Evolutionary conservation across 2,888 invertebrate species (phyloP), one percentile per base, ranked within the genome.

Genomic region (Pseudococcus jackbeardsleyi): DNA sequence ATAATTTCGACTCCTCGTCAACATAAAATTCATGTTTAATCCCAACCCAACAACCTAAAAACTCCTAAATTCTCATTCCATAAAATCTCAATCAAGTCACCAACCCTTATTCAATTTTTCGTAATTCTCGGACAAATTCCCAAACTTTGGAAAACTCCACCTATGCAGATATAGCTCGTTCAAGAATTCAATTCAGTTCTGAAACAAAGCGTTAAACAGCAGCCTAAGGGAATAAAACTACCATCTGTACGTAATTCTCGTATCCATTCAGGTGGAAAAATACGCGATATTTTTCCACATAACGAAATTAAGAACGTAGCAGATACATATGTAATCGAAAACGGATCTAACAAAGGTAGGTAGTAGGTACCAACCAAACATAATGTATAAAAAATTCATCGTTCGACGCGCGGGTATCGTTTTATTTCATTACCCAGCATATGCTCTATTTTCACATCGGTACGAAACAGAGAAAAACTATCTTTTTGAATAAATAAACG

Each of bases 401-500:
- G 7, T 54, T 7, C 54, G n/a, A 54, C 54, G n/a, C 50, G 50
- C 42, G 4, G 12, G 48, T 15, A 50, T 50, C 48, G 48, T 50
- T 50, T 50, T 15, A 50, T 50, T 50, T 50, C 48, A 50, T 50
- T 50, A 12, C 48, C 15, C 9, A 12, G 48, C 12, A 15, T 12
- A 50, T 42, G 42, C 9, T 15, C 48, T 12, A 50, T 50, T 15
- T 12, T 50, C 12, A 50, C 48, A 33, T 33, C 26, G 26, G 48
- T 11, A 50, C 12, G 12, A 50, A 50, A 15, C 15, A 68, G 15
- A 68, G 15, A 5, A 68, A 68, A 68, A 26, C 22, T 19, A 26
- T 68, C 26, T 68, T 68, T 68, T 68, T 26, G n/a, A 59, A 59
- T 59, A 59, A 59, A 68, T 68, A 68, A 26, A 26, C n/a, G 11